Base-by-base conservation (phyloP, 2,888 invertebrate species). In the Drosophila picticornis region DNA sequence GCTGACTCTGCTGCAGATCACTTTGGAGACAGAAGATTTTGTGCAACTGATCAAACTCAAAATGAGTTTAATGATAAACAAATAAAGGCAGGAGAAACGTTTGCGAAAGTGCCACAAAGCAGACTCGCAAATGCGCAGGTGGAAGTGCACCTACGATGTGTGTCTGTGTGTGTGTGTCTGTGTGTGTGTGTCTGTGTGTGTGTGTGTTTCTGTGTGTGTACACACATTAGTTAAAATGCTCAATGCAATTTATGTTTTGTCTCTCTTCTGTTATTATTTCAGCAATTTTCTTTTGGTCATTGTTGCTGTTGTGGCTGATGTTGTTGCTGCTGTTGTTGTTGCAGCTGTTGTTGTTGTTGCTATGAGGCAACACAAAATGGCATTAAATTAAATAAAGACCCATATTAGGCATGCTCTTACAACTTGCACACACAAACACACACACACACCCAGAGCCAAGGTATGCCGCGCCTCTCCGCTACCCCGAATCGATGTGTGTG, bases 351-450 rank as follows among this genome's bases (percentile, higher is more conserved):
- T 9, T 67, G 57, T 58, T 56, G 78, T 63, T 59, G 75, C 43
- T 75, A 43, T 67, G 82, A 82, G 66, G 78, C 83, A 81, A 84
- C 87, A 89, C 50, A 89, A 87, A 87, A 89, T 84, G 72, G 84
- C 89, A 84, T 87, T 84, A 89, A 85, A 85, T 85, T 85, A 89
- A 85, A 89, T 84, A 85, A 85, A 86, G 84, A 86, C 87, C 84
- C 87, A 79, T 85, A 85, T 84, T 88, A 89, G 89, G 72, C 84
- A 81, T 79, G 89, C 81, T 84, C 79, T 76, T 86, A 81, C 76
- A 83, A 64, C 75, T 63, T 52, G 52, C 56, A 48, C 52, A 65
- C 65, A 61, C 57, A 69, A 58, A 59, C 43, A 64, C 38, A 51
- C 36, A 53, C 40, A 67, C n/a, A 52, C 43, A 53, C 27, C n/a